phyloP scores from a whole-genome alignment of 2,113 vertebrate genomes.

The Laticauda laticaudata region DNA sequence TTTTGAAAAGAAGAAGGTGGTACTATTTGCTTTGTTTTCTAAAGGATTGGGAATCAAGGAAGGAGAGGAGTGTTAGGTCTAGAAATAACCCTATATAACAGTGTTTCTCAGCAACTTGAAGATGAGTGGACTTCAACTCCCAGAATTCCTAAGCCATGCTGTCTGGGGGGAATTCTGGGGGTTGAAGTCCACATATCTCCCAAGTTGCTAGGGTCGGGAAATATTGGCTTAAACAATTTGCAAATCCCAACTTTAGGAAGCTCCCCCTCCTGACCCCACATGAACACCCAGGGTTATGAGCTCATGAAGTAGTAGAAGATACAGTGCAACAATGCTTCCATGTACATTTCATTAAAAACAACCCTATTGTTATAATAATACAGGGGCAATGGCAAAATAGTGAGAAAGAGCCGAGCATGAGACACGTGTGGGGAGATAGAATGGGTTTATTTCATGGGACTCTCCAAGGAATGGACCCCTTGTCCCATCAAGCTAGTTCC shows the following conservation, averaged over 20 bases:
- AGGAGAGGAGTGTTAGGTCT: background rate
- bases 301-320: slow-evolving; percentile 4
- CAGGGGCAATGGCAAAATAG: background rate
- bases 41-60: slow-evolving; percentile 15
- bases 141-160: background rate
- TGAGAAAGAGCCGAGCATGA: background rate
- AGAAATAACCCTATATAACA: slow-evolving; percentile 33
- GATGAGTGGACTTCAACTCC: background rate
- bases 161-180: background rate
- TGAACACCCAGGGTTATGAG: accelerated
- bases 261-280: accelerated
- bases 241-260: background rate
- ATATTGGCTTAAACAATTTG: background rate
- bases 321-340: slow-evolving; percentile 19
- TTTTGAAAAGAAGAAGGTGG: slow-evolving; percentile 35
- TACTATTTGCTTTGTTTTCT: slow-evolving; percentile 5
- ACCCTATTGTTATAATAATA: background rate
- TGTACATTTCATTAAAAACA: slow-evolving; percentile 1
- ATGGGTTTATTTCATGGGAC: accelerated
- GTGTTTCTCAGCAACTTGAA: background rate
- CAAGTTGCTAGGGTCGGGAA: background rate
- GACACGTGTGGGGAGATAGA: accelerated
- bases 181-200: background rate
- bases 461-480: background rate
- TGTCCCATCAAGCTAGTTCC: background rate